These are phyloP conservation scores for Linnaemya tessellans DNA, from an alignment of 2,888 invertebrate genomes.

Conservation along the genomic window DNA sequence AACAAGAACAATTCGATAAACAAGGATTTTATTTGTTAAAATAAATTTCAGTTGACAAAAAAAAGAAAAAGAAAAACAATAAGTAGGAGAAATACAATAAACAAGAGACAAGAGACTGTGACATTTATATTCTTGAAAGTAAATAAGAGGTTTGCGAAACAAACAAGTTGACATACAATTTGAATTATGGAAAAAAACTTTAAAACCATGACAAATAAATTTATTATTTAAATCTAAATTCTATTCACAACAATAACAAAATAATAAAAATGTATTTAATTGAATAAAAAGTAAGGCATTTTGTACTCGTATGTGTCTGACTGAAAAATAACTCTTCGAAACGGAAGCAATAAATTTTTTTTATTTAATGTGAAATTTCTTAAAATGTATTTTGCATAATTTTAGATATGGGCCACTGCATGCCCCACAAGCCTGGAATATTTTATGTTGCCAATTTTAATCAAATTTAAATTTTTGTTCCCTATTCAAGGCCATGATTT, in stretches of 20 bases:
- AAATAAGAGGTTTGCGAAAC: background rate
- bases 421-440: too few species aligned
- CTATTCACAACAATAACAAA: too few species aligned
- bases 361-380: background rate
- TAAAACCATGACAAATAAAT: background rate
- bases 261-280: too few species aligned
- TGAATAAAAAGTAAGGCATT: too few species aligned
- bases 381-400: background rate
- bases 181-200: background rate
- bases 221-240: background rate
- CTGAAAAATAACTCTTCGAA: too few species aligned
- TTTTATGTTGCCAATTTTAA: too few species aligned
- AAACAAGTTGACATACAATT: background rate
- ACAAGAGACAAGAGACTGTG: background rate
- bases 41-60: background rate
- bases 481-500: too few species aligned
- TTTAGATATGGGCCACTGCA: too few species aligned
- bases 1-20: background rate
- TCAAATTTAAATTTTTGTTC: too few species aligned
- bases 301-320: too few species aligned
- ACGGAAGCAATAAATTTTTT: background rate
- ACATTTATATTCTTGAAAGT: background rate
- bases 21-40: background rate
- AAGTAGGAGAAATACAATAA: background rate
- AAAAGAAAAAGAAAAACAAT: background rate